Evolutionary conservation across 2,113 vertebrate genomes (phyloP), one percentile per base, ranked within the genome.

Genomic region (Salvelinus sp.): DNA sequence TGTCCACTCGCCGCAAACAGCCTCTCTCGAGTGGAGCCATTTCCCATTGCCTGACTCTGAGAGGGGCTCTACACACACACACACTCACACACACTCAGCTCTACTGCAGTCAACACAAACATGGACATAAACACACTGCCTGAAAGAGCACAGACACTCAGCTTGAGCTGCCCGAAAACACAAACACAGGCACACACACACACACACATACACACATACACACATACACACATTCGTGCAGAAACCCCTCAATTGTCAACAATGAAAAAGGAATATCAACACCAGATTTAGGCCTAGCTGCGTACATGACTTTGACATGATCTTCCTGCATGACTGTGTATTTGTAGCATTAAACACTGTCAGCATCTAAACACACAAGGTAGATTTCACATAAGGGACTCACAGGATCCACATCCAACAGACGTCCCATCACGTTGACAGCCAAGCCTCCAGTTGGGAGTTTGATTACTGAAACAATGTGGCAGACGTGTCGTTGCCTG

Each of bases 1-100:
- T 73, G 76, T 84, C 83, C 68, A 64, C 72, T 44, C 38, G 38
- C 9, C 72, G 78, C 83, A 77, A 76, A 83, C 80, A 85, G 80
- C 74, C 28, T 84, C 77, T 84, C 80, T 86, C 25, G 54, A 84
- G 83, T 76, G 76, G 69, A 70, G 76, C 69, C 78, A 79, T 86
- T 85, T 89, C 69, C 77, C 65, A 74, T 72, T 58, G 70, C 81
- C 64, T 75, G 54, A 64, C 30, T 25, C 48, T 50, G 13, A 50
- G 48, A 50, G 6, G 30, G 3, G 3, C 63, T 13, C 14, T 4
- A 72, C 20, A 54, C 5, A 25, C 23, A 30, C 50, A 30, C 70
- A 72, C 68, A 3, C 67, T 22, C 30, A 69, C 67, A n/a, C 67
- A 69, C 67, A 47, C 16, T 38, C 20, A 33, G 28, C 65, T 18